These are phyloP conservation scores for Drosophila meridionalis DNA, from an alignment of 2,888 invertebrate species.

Conservation along the genomic window DNA sequence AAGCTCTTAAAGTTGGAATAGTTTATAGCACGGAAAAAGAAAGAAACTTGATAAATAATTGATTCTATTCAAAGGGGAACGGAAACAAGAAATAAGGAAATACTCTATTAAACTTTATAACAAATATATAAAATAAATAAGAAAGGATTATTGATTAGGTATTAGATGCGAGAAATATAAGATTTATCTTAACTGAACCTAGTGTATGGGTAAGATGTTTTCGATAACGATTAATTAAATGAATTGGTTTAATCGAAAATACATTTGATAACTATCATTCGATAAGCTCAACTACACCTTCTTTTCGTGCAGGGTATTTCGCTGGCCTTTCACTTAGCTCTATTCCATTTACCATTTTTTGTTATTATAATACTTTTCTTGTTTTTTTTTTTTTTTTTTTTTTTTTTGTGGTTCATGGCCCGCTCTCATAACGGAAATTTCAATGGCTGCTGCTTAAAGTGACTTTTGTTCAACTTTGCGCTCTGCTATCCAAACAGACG, in stretches of 20 bases:
- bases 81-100: no score
- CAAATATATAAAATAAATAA: no score
- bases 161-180: no score
- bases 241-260: no score
- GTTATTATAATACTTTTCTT: conserved; percentile 16
- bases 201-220: no score
- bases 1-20: neutral
- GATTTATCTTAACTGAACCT: no score
- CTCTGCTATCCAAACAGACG: conserved; percentile 65
- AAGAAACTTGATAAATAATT: no score
- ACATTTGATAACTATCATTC: no score
- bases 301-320: conserved; percentile 30
- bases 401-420: conserved; percentile 32
- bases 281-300: neutral
- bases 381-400: conserved; percentile 17
- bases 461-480: conserved; percentile 77
- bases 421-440: conserved; percentile 72
- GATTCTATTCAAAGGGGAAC: no score
- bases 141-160: no score
- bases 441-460: conserved; percentile 75
- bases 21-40: neutral
- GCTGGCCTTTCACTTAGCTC: conserved; percentile 3
- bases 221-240: no score
- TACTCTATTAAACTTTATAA: no score
- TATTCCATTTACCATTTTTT: conserved; percentile 22